Base-by-base conservation (phyloP, 2,797 vertebrate species). In the Buphagus erythrorhynchus region DNA sequence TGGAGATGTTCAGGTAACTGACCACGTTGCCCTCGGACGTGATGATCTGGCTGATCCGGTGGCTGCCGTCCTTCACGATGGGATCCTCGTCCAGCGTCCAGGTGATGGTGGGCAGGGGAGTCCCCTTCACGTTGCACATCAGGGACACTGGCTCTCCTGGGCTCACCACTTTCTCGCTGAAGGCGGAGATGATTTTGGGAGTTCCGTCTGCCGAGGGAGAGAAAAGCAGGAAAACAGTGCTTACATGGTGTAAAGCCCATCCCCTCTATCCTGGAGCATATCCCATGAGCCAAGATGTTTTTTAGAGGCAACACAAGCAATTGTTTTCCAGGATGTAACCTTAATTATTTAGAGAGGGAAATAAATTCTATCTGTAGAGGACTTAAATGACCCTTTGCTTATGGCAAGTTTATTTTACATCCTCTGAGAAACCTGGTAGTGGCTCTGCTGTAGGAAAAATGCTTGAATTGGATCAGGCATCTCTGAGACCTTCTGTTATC, bases 71-170 rank as follows among this genome's bases (percentile, higher is more conserved):
- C 97, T 99, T 99, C 95, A 99, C 98, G 78, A 99, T 99, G 6
- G 99, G 98, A 91, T 99, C 99, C n/a, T 99, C 99, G 4, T 99
- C 99, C 97, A 99, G 98, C 0, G 98, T 99, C 99, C 99, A 99
- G 67, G 98, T 99, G 98, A 99, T 99, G 0, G 99, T 98, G 63
- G 99, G 99, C 57, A 99, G 96, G 3, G 99, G 99, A 5, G 99
- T 99, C 40, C 99, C 99, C 97, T 99, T 99, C 67, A 99, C 99
- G 1, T 99, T 99, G 98, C 99, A 99, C 98, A 99, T 98, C 81
- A 99, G 98, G 88, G 99, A 99, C 72, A 99, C 99, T 0, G 99
- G 99, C 85, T 99, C 99, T 19, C 98, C 99, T 0, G 99, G 99
- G 91, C 99, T 99, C 94, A 99, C 99, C 94, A 99, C 99, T 90